A percentile compares a stretch with the other conserved stretches of the same genome.
These are phyloP conservation scores for Ceraclea dissimilis DNA, from an alignment of 2,888 invertebrate species.

Conservation along the genomic window DNA sequence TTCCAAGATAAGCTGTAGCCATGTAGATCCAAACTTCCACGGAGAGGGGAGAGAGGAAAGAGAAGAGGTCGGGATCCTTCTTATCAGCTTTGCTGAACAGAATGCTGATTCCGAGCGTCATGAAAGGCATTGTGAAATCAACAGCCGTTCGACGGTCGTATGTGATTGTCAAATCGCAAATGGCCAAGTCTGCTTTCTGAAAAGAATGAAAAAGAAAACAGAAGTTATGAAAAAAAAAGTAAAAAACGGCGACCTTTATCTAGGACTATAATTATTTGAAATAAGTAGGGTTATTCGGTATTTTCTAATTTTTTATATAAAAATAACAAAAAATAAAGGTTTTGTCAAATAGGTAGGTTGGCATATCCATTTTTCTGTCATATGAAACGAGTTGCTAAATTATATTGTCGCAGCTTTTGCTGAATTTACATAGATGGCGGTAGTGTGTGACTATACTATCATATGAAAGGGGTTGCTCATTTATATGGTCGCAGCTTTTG, in stretches of 20 bases:
- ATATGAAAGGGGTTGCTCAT: too few species aligned
- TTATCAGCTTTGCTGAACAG: conserved; percentile 73
- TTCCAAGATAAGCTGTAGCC: conserved; percentile 75
- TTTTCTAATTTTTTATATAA: too few species aligned
- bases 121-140: conserved; percentile 95
- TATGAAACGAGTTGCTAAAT: too few species aligned
- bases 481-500: too few species aligned
- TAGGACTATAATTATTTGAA: too few species aligned
- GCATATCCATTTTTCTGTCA: too few species aligned
- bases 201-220: conserved; percentile 27
- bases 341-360: too few species aligned
- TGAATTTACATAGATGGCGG: too few species aligned
- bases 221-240: background rate
- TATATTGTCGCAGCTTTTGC: too few species aligned
- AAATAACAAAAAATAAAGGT: too few species aligned
- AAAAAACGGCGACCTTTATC: background rate
- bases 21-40: conserved; percentile 86
- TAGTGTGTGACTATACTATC: too few species aligned
- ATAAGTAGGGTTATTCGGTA: too few species aligned
- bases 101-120: conserved; percentile 92
- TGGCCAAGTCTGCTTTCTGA: conserved; percentile 89
- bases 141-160: conserved; percentile 79
- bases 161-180: conserved; percentile 94
- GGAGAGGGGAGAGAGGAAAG: conserved; percentile 82
- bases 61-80: conserved; percentile 75